Percentiles rank a stretch among this genome's conserved stretches.
Evolutionary conservation across 2,888 invertebrate species (phyloP).

Genomic region (Maniola hyperantus): DNA sequence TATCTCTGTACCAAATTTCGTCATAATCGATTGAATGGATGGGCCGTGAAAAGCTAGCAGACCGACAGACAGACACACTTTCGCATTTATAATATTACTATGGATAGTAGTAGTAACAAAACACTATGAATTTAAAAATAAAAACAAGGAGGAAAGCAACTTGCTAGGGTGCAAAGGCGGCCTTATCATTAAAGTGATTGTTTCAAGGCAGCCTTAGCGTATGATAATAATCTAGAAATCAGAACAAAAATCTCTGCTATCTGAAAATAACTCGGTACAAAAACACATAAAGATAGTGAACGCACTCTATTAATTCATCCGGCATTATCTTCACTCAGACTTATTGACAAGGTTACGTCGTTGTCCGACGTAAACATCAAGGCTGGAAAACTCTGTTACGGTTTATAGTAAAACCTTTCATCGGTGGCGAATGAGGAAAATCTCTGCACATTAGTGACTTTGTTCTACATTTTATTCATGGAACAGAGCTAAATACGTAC

Average conservation of each 20-base stretch:
- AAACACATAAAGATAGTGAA: slow-evolving; percentile 8
- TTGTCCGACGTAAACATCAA: slow-evolving; percentile 46
- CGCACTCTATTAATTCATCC: slow-evolving; percentile 48
- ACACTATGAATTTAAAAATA: too few relatives aligned
- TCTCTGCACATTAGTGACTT: slow-evolving; percentile 25
- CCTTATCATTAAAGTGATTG: too few relatives aligned
- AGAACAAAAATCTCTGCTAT: slow-evolving; percentile 8
- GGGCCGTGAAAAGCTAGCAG: too few relatives aligned
- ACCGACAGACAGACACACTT: too few relatives aligned
- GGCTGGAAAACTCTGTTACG: slow-evolving; percentile 38
- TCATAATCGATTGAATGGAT: too few relatives aligned
- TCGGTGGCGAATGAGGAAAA: slow-evolving; percentile 33
- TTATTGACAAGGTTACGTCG: slow-evolving; percentile 58
- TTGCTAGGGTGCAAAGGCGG: too few relatives aligned
- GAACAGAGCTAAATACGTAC: not conserved
- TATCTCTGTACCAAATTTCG: too few relatives aligned
- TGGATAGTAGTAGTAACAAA: too few relatives aligned
- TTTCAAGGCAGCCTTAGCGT: too few relatives aligned
- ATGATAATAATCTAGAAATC: not conserved
- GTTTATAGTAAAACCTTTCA: slow-evolving; percentile 40
- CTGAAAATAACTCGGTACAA: slow-evolving; percentile 8
- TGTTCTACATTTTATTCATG: not conserved
- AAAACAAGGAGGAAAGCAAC: too few relatives aligned
- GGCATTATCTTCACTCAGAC: slow-evolving; percentile 57
- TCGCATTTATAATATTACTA: too few relatives aligned